phyloP scores from a whole-genome alignment of 2,797 vertebrate species.

The Tympanoctomys barrerae region DNA sequence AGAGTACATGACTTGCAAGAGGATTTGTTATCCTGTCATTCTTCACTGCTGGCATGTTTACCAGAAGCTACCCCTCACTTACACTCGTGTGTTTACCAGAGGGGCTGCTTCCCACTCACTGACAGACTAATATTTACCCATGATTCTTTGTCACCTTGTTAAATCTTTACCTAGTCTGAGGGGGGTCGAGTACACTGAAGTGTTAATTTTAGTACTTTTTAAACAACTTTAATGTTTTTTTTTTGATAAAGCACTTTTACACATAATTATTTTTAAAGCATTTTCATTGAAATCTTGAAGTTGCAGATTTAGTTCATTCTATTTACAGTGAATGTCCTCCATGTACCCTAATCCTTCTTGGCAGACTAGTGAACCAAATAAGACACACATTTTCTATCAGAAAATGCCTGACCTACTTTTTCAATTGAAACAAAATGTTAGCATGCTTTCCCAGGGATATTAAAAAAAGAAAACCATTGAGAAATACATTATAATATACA shows the following conservation, averaged over 20 bases:
- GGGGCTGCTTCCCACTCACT: neutral
- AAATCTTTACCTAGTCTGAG: neutral
- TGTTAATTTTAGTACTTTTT: neutral
- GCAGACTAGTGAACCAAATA: neutral
- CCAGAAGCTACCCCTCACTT: neutral
- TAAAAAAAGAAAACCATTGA: neutral
- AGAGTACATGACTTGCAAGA: neutral
- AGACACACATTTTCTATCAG: neutral
- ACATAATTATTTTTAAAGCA: neutral
- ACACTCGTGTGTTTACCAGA: neutral
- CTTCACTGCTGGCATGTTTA: neutral
- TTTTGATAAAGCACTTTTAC: neutral
- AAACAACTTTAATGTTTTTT: neutral
- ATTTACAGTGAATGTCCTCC: neutral
- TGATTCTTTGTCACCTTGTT: neutral
- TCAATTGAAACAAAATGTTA: neutral
- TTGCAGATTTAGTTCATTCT: neutral
- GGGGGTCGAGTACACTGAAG: neutral
- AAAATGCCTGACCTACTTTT: constrained; percentile 56
- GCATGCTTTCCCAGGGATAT: neutral
- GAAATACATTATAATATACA: neutral
- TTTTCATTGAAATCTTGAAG: neutral
- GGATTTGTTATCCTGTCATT: neutral
- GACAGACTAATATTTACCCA: neutral
- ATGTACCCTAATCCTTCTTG: neutral